Base-by-base conservation (phyloP, 2,113 vertebrate genomes). In the Gambusia holbrooki region DNA sequence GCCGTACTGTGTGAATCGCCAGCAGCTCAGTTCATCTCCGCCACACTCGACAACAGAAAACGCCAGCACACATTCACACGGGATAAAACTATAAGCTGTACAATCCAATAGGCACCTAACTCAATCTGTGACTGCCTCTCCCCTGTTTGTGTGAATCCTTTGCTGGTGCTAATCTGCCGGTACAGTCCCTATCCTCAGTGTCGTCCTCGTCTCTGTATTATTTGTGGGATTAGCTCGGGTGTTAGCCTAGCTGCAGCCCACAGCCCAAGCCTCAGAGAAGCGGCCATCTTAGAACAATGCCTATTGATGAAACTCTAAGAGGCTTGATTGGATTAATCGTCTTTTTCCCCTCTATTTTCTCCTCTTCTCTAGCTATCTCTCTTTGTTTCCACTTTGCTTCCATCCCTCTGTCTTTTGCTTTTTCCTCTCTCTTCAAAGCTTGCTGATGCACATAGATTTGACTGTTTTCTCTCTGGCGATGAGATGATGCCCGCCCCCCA, bases 261-360 rank as follows among this genome's bases (percentile, higher is more conserved):
- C 86, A 88, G 81, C 82, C 79, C n/a, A 72, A 83, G 82, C 84
- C 68, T 73, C 69, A 76, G 74, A 89, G 84, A 88, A 85, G 90
- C 90, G 84, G 90, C 92, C 90, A 93, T 93, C 77, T 91, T 92
- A 86, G 85, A 92, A 93, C 91, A 92, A 93, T 93, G 89, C 62
- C 88, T 89, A 88, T 87, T 91, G 91, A 91, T 90, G 86, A 87
- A 84, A 88, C 76, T 78, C 85, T 90, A 88, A 90, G 90, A 91
- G 76, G 83, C 88, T 92, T 90, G 83, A 92, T 92, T 92, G 92
- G 90, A 93, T 93, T 90, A 90, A 90, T 90, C 87, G 90, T 90
- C 84, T 86, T 77, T 89, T 67, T 63, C 77, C 25, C 25, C 73
- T 73, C 71, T 69, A 35, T 54, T 33, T 61, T 64, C 22, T 29